These are phyloP conservation scores for Pachyramphus minor DNA, from an alignment of 2,113 vertebrate species.

Conservation along the genomic window DNA sequence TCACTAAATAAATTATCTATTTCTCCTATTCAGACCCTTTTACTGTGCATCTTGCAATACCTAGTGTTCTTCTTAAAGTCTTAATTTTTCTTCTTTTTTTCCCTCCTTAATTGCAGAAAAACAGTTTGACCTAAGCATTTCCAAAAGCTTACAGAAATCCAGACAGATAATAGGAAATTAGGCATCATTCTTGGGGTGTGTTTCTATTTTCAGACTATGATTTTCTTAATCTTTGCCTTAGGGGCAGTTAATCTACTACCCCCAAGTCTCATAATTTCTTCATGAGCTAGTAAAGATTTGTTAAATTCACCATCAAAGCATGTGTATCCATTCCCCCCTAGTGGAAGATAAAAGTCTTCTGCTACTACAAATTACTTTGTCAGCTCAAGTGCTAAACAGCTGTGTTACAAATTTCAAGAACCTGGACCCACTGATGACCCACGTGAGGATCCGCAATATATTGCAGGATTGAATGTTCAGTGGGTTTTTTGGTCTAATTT, in stretches of 20 bases:
- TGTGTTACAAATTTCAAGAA: not conserved
- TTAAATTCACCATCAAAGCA: not conserved
- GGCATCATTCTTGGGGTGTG: not conserved
- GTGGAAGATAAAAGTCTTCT: conserved; percentile 36
- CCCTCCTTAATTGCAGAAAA: not conserved
- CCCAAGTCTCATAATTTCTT: not conserved
- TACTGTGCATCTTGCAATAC: not conserved
- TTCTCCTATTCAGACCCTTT: not conserved
- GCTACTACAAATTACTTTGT: not conserved
- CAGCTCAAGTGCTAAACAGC: not conserved
- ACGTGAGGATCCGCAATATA: not conserved
- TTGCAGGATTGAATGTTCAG: not conserved
- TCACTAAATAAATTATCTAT: not conserved
- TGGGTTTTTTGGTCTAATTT: not conserved
- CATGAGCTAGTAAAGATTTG: not conserved
- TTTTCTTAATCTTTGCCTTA: not conserved
- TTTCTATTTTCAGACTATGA: not conserved
- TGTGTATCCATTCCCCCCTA: conserved; percentile 47
- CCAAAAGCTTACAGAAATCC: not conserved
- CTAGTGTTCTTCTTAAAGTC: not conserved
- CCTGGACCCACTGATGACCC: not conserved
- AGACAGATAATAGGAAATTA: not conserved
- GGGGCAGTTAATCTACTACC: not conserved
- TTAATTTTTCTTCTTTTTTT: not conserved
- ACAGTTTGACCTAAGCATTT: not conserved